Evolutionary conservation across 1,140 invertebrate species (phyloP), one percentile per base, ranked within the genome.

Genomic region (Euwallacea fornicatus): DNA sequence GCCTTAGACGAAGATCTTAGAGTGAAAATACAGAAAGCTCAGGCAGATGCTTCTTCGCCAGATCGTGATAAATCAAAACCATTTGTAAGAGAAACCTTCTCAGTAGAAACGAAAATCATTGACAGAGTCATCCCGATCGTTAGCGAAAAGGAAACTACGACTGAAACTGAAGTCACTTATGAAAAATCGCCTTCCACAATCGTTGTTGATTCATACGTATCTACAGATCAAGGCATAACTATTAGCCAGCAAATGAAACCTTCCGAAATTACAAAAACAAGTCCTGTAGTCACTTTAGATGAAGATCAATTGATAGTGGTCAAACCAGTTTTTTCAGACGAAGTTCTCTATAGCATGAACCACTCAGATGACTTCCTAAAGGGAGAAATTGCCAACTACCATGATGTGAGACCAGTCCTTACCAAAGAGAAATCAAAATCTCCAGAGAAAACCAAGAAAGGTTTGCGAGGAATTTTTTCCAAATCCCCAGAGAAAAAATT

Each of bases 261-360:
- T 50, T 10, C 47, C 11, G 33, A 60, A 60, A 11, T 60, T 33
- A n/a, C 58, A n/a, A 7, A n/a, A 60, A 42, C 15, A 63, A 15
- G 46, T 7, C 50, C 7, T 67, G 46, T 53, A 68, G 55, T 16
- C 13, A 68, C 68, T 33, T 33, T 33, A 33, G 21, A 33, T 33
- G 21, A 33, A 33, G 21, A 33, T 33, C 55, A 75, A 60, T 43
- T 54, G 10, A 21, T 73, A n/a, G 43, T 55, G 16, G 46, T 42
- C 4, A 67, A 62, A 55, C 70, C 70, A 16, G 47, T 62, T 2
- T 41, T 73, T 4, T 72, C 74, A 41, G 65, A 75, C 47, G 71
- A 74, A 42, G 63, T 69, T 13, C 9, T 74, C 16, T 68, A 55
- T 15, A 47, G 66, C 46, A 77, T 74, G 66, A 69, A 76, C 55